phyloP scores from a whole-genome alignment of 2,888 invertebrate genomes.

The Campaea margaritaria region DNA sequence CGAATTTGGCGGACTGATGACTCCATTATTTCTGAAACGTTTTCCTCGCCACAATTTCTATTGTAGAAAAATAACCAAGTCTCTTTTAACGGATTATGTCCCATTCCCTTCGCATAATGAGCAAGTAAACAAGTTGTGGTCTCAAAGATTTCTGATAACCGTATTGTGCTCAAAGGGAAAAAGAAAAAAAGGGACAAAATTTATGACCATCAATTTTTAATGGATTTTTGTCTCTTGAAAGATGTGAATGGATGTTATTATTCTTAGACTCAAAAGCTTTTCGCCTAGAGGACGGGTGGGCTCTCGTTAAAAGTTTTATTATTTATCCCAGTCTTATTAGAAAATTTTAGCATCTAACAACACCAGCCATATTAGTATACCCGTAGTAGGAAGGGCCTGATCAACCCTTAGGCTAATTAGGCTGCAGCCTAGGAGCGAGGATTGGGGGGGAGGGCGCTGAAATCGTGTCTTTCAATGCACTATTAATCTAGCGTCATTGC shows the following conservation, averaged over 20 bases:
- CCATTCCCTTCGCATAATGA: slow-evolving; percentile 21
- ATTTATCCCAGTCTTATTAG: too few relatives aligned
- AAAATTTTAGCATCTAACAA: too few relatives aligned
- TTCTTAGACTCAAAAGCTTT: slow-evolving; percentile 16
- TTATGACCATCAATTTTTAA: slow-evolving; percentile 34
- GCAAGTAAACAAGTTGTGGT: slow-evolving; percentile 19
- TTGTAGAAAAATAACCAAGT: slow-evolving; percentile 11
- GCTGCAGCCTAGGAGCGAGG: too few relatives aligned
- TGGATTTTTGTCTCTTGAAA: slow-evolving; percentile 21
- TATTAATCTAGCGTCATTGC: too few relatives aligned
- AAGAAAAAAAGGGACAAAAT: slow-evolving; percentile 20
- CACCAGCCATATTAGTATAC: too few relatives aligned
- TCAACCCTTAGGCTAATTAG: too few relatives aligned
- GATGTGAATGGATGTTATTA: slow-evolving; percentile 19
- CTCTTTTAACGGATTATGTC: slow-evolving; percentile 11
- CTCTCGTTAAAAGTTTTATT: too few relatives aligned
- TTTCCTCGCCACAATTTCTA: not conserved
- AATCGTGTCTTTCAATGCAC: too few relatives aligned
- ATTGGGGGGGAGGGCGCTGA: too few relatives aligned
- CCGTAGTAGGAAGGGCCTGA: too few relatives aligned
- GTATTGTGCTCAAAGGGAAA: not conserved
- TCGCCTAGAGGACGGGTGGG: not conserved
- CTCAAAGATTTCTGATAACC: slow-evolving; percentile 11
- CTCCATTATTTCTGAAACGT: not conserved
- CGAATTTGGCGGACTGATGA: too few relatives aligned